phyloP scores from a whole-genome alignment of 2,888 invertebrate species.

The Luperina testacea region DNA sequence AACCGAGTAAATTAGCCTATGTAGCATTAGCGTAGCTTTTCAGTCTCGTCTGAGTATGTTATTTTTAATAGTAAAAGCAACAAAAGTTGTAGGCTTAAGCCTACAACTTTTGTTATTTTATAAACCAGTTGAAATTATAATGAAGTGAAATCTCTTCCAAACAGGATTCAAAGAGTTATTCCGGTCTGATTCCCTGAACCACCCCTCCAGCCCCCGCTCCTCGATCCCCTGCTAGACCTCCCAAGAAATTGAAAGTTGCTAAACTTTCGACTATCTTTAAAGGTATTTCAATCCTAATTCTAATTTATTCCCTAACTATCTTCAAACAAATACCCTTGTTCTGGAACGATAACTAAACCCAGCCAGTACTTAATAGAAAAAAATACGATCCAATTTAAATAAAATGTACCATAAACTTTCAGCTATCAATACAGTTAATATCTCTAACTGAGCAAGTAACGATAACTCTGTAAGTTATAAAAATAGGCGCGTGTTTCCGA shows the following conservation, averaged over 20 bases:
- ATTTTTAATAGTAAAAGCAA: no score
- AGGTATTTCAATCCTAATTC: neutral
- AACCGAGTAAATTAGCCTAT: neutral
- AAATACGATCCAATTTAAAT: conserved; percentile 9
- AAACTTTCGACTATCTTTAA: conserved; percentile 9
- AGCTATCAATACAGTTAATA: conserved; percentile 11
- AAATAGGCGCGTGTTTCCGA: conserved; percentile 52
- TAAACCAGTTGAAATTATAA: conserved; percentile 9
- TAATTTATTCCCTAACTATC: conserved; percentile 1
- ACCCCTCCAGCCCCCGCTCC: no score
- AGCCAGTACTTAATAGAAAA: neutral
- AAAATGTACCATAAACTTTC: conserved; percentile 11
- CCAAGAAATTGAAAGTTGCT: neutral
- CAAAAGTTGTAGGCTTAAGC: no score
- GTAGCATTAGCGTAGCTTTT: neutral
- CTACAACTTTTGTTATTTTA: neutral
- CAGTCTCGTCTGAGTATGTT: neutral
- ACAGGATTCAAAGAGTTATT: neutral
- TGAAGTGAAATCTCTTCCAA: neutral
- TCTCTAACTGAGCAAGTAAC: conserved; percentile 1
- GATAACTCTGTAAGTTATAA: conserved; percentile 15
- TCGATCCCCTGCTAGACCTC: neutral
- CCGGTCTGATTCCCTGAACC: no score
- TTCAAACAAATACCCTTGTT: conserved; percentile 16
- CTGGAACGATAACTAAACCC: neutral